These are phyloP conservation scores for Engystomops pustulosus DNA, from an alignment of 2,113 vertebrate species.

Conservation along the genomic window DNA sequence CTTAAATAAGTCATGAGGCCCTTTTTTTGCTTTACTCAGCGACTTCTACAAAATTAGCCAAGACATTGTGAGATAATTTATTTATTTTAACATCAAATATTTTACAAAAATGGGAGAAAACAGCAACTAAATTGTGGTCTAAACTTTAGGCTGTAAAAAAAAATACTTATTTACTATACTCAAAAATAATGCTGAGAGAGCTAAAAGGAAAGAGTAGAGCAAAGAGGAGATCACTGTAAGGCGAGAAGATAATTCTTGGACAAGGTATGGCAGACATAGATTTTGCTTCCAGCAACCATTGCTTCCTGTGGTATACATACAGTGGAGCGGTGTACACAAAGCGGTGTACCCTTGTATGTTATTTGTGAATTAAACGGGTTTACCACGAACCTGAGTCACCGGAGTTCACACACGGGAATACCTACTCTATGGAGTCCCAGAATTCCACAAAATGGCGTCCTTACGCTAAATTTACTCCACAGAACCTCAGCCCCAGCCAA, in stretches of 20 bases:
- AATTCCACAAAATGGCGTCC: no score
- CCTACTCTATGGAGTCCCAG: no score
- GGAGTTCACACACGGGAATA: no score
- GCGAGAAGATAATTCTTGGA: not conserved
- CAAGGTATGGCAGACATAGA: not conserved
- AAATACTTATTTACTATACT: not conserved
- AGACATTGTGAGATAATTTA: not conserved
- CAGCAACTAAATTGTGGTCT: not conserved
- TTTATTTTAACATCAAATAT: slow-evolving; percentile 7
- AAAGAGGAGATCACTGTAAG: not conserved
- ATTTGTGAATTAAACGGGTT: not conserved
- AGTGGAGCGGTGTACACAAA: no score
- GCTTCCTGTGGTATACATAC: not conserved
- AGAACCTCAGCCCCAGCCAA: no score
- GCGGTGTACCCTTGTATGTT: not conserved
- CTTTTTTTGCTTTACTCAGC: slow-evolving; percentile 49
- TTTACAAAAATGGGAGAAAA: slow-evolving; percentile 14
- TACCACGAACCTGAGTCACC: no score
- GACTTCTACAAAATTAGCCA: slow-evolving; percentile 28
- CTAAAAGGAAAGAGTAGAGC: not conserved
- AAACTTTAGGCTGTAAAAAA: not conserved
- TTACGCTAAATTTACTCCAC: no score
- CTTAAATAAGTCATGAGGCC: slow-evolving; percentile 52
- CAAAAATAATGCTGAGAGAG: not conserved
- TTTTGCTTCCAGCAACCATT: no score